These are phyloP conservation scores for Hyphantria cunea DNA, from an alignment of 1,140 invertebrate species.

Conservation along the genomic window DNA sequence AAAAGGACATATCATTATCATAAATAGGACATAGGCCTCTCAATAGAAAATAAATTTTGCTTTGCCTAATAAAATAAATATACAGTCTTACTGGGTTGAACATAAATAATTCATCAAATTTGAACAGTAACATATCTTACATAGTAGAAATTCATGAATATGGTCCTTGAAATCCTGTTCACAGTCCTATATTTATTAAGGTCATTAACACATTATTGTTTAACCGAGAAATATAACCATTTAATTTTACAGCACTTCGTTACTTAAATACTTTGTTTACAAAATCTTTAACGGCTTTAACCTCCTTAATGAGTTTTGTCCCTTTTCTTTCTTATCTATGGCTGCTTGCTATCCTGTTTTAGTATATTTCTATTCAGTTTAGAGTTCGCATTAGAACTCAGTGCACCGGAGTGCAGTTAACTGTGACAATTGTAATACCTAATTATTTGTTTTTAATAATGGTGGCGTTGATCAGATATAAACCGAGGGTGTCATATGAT, in stretches of 20 bases:
- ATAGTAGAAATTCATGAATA: too few relatives aligned
- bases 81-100: too few relatives aligned
- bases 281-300: slow-evolving; percentile 12
- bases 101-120: too few relatives aligned
- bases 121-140: too few relatives aligned
- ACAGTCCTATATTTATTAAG: too few relatives aligned
- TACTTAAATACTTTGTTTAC: not conserved
- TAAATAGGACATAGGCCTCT: too few relatives aligned
- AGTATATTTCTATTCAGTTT: slow-evolving; percentile 6
- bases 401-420: not conserved
- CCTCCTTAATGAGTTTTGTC: slow-evolving; percentile 2
- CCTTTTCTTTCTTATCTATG: slow-evolving; percentile 10
- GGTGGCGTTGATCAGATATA: slow-evolving; percentile 6
- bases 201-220: too few relatives aligned
- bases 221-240: too few relatives aligned
- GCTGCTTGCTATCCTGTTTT: not conserved
- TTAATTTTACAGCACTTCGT: not conserved
- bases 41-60: too few relatives aligned
- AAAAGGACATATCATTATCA: too few relatives aligned
- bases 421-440: not conserved
- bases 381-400: not conserved
- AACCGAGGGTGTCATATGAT: not conserved
- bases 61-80: too few relatives aligned
- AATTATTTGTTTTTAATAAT: not conserved
- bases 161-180: too few relatives aligned